Evolutionary conservation across 2,113 vertebrate genomes (phyloP), one percentile per base, ranked within the genome.

Genomic region (Monarcha castaneiventris): DNA sequence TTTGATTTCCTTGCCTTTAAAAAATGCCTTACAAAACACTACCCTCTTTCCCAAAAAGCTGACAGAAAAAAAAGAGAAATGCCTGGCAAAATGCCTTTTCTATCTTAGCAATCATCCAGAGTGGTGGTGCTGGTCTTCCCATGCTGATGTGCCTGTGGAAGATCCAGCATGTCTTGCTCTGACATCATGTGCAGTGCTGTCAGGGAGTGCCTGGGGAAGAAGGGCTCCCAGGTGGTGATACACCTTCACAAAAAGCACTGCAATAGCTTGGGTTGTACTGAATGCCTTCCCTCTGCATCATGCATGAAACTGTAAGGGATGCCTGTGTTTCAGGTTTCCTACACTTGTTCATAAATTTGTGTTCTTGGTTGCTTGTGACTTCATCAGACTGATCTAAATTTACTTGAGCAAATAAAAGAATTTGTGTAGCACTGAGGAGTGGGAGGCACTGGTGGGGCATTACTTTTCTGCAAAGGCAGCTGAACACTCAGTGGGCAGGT

Each of bases 141-240:
- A 0, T 55, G 58, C 13, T 18, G 4, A 0, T 4, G 33, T 46
- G 63, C 64, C 72, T 33, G 48, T 29, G 7, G 81, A 55, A 63
- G 44, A 32, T 62, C 16, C 32, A 13, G 16, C 3, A 6, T 67
- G 21, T 73, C 25, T 63, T 5, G 6, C 22, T 20, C 16, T 41
- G 64, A 11, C 46, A 14, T 39, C 44, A 6, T 0, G 0, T 25
- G 52, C 33, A 11, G 2, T 8, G 55, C 56, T 67, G 13, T 2
- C 32, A 6, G 39, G 32, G 52, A 27, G 44, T 4, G 13, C 30
- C 27, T 35, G 81, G 35, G 39, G 20, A 27, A 30, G 56, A 16
- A 43, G 7, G 52, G 41, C 13, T 64, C 46, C 43, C 25, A 9
- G n/a, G 43, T 44, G 37, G 6, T 19, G 22, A 12, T 41, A 5